Percentiles rank a stretch among this genome's conserved stretches.
These are phyloP conservation scores for Watsonalla cultraria DNA, from an alignment of 2,888 invertebrate genomes.

Conservation along the genomic window DNA sequence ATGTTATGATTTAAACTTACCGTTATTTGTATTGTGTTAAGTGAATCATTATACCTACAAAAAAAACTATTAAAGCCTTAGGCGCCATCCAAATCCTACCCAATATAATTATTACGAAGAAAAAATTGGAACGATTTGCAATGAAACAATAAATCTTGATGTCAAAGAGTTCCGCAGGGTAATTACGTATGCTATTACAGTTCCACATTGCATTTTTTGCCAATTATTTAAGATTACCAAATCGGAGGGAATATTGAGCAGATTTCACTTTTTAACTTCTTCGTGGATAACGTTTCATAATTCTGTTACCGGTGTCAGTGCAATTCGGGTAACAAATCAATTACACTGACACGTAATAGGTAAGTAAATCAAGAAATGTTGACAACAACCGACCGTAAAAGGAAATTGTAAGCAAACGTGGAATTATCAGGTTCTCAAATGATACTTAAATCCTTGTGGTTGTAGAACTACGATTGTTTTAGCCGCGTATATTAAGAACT, in stretches of 20 bases:
- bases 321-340: constrained; percentile 30
- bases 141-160: too few relatives aligned
- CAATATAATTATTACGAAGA: too few relatives aligned
- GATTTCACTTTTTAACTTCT: neutral
- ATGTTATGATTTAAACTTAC: too few relatives aligned
- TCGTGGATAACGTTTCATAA: constrained; percentile 8
- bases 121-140: too few relatives aligned
- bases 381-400: constrained; percentile 24
- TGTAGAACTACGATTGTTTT: too few relatives aligned
- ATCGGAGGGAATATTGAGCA: neutral
- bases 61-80: too few relatives aligned
- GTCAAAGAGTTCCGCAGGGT: neutral
- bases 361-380: constrained; percentile 27
- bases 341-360: constrained; percentile 23
- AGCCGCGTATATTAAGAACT: too few relatives aligned
- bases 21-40: too few relatives aligned
- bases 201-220: neutral
- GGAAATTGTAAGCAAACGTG: constrained; percentile 3
- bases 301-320: constrained; percentile 21
- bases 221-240: neutral
- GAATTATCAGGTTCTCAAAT: neutral
- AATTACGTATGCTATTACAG: neutral
- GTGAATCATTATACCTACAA: too few relatives aligned
- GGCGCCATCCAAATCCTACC: too few relatives aligned
- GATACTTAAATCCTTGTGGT: too few relatives aligned